phyloP scores from a whole-genome alignment of 1,140 invertebrate genomes.

The Conus ventricosus region DNA sequence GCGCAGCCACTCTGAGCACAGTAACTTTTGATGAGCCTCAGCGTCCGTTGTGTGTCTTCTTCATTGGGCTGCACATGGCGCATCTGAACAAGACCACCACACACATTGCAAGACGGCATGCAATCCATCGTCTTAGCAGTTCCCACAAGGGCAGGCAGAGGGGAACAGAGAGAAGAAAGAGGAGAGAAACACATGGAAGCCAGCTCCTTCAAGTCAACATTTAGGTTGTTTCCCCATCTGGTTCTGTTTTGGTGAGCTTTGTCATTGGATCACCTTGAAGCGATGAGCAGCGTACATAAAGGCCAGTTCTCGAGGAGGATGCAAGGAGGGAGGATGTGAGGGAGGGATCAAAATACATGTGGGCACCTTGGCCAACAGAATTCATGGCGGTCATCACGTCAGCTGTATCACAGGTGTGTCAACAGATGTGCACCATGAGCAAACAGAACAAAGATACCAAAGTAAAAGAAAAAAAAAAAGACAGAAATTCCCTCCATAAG shows the following conservation, averaged over 20 bases:
- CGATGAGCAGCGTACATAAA: neutral
- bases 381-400: neutral
- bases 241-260: neutral
- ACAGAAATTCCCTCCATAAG: neutral
- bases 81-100: neutral
- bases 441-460: neutral
- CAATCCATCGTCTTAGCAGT: neutral
- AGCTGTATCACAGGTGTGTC: slow-evolving; percentile 18
- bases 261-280: neutral
- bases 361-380: neutral
- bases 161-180: neutral
- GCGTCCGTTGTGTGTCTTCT: too few species aligned
- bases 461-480: neutral
- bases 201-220: neutral
- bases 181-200: neutral
- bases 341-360: neutral
- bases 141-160: neutral
- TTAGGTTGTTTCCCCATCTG: neutral
- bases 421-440: slow-evolving; percentile 11
- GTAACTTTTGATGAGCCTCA: too few species aligned
- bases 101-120: neutral
- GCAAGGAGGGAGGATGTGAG: neutral
- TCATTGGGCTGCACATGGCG: neutral
- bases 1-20: neutral
- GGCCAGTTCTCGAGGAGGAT: neutral